phyloP scores from a whole-genome alignment of 2,113 vertebrate genomes.

The Silurus asotus region DNA sequence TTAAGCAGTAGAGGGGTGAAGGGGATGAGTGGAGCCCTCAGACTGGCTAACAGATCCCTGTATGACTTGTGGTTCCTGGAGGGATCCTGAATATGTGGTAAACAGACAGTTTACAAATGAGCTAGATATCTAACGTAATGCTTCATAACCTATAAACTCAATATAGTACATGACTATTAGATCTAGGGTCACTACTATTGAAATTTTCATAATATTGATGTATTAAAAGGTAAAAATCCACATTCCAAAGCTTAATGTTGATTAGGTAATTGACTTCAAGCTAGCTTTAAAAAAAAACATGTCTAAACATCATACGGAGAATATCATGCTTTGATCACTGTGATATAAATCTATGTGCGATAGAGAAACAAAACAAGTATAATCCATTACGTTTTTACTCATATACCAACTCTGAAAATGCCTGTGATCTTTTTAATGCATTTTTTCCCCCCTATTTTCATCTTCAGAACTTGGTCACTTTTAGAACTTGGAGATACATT shows the following conservation, averaged over 20 bases:
- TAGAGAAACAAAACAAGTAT: not conserved
- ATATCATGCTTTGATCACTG: not conserved
- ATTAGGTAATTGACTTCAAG: not conserved
- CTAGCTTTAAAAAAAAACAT: not conserved
- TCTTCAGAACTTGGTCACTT: not conserved
- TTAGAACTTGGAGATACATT: not conserved
- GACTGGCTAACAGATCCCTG: slow-evolving; percentile 88
- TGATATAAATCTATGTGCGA: not conserved
- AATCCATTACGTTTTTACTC: not conserved
- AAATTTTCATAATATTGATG: not conserved
- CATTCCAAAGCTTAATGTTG: not conserved
- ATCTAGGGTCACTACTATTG: not conserved
- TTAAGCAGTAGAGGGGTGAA: slow-evolving; percentile 92
- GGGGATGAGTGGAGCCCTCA: slow-evolving; percentile 90
- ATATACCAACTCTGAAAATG: not conserved
- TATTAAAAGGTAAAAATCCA: not conserved
- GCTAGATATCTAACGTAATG: not conserved
- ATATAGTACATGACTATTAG: not conserved
- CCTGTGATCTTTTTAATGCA: not conserved
- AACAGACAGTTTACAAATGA: slow-evolving; percentile 15
- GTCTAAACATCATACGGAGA: not conserved
- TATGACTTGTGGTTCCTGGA: slow-evolving; percentile 96
- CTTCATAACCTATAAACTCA: not conserved
- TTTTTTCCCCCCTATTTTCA: not conserved
- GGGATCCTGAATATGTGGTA: slow-evolving; percentile 77